Evolutionary conservation across 2,797 vertebrate genomes (phyloP), one percentile per base, ranked within the genome.

Genomic region (Neosalanx taihuensis): DNA sequence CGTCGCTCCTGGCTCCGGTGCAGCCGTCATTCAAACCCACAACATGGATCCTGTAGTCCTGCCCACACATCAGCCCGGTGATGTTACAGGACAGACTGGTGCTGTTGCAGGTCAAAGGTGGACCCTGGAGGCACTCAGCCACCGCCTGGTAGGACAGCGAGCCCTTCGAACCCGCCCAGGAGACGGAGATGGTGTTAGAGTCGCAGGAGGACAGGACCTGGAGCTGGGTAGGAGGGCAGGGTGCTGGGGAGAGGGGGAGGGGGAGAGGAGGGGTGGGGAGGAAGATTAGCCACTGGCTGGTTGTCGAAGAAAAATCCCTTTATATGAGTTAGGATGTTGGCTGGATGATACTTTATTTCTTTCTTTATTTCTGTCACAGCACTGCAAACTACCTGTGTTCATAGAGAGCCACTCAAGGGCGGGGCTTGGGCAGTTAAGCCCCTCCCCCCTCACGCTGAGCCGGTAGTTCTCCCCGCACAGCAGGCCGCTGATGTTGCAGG

Each of bases 141-240:
- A 87, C 69, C 0, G 85, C 92, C 72, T 75, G 71, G 83, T 93
- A 94, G 51, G 79, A 84, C 6, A 78, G n/a, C 0, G 92, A 91
- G 64, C 92, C 93, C 46, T 76, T 67, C 0, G 92, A 92, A 5
- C 76, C 10, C 37, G 57, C 49, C 93, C 93, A 94, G 4, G 85
- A 87, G 64, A 94, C 84, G 0, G 70, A 64, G 68, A 90, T 89
- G 51, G 77, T 26, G 70, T 88, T 66, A 0, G 91, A 90, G 4
- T 66, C 20, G 64, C 92, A 92, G 31, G 87, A 89, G 2, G 87
- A 83, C 74, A 63, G 20, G 6, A 91, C 81, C 6, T 0, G 81
- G 56, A 93, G 69, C 12, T 83, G 58, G 61, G 82, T 86, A 12
- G 93, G 92, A 26, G 90, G 82, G 67, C 93, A 94, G 1, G 92